phyloP scores from a whole-genome alignment of 2,797 vertebrate species.

The Amniataba percoides region DNA sequence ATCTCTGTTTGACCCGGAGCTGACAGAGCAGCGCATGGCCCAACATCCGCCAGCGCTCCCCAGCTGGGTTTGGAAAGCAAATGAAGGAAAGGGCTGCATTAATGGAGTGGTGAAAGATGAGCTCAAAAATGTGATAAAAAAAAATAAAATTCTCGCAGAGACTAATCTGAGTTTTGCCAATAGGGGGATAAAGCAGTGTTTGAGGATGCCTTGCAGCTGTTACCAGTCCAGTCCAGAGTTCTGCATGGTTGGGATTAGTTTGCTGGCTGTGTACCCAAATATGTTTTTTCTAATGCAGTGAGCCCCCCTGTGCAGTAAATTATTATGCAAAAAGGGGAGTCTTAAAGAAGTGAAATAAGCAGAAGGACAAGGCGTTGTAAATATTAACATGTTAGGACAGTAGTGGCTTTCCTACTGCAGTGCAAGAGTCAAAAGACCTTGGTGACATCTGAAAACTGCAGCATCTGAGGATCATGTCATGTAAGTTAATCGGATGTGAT shows the following conservation, averaged over 20 bases:
- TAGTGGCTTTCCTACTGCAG: background rate
- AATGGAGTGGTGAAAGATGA: conserved; percentile 27
- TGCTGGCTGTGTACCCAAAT: conserved; percentile 56
- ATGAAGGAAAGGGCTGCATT: conserved; percentile 31
- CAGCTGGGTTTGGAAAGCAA: conserved; percentile 27
- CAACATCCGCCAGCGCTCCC: conserved; percentile 8
- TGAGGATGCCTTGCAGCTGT: conserved; percentile 56
- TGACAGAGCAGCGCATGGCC: conserved; percentile 15
- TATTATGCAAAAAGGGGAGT: conserved; percentile 43
- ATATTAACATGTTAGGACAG: conserved; percentile 34
- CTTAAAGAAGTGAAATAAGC: conserved; percentile 44
- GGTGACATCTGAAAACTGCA: conserved; percentile 16
- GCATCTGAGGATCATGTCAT: conserved; percentile 18
- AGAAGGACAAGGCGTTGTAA: conserved; percentile 33
- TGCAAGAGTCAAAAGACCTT: background rate
- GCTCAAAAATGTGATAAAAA: conserved; percentile 18
- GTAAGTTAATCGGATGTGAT: conserved; percentile 6
- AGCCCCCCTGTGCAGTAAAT: conserved; percentile 40
- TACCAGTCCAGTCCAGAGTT: conserved; percentile 48
- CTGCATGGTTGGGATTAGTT: conserved; percentile 56
- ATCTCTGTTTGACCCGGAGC: conserved; percentile 39
- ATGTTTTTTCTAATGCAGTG: conserved; percentile 62
- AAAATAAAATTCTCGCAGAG: conserved; percentile 37
- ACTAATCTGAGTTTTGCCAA: conserved; percentile 56
- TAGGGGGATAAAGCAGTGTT: conserved; percentile 56